A percentile compares a stretch with the other conserved stretches of the same genome.
phyloP scores from a whole-genome alignment of 2,888 invertebrate genomes.

The Stenolophus ochropezus region DNA sequence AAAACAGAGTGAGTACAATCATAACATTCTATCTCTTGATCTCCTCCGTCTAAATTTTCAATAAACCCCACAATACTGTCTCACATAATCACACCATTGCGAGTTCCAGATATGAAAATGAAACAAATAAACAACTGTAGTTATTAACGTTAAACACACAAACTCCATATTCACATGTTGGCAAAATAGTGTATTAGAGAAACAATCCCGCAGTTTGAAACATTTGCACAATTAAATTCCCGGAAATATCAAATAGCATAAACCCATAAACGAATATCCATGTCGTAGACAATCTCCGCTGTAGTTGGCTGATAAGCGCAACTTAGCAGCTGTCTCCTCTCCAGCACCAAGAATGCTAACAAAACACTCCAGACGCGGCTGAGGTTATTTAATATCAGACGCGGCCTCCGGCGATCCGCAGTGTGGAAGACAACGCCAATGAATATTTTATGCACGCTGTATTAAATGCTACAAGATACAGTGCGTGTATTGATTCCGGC shows the following conservation, averaged over 20 bases:
- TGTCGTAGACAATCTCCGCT: conserved; percentile 1
- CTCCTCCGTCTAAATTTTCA: neutral
- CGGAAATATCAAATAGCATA: conserved; percentile 19
- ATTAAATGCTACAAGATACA: conserved; percentile 42
- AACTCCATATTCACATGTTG: neutral
- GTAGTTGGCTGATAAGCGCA: conserved; percentile 12
- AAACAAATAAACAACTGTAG: neutral
- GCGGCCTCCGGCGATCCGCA: neutral
- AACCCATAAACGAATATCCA: conserved; percentile 10
- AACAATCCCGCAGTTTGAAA: neutral
- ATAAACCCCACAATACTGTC: neutral
- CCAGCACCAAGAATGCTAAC: conserved; percentile 19
- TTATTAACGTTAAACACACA: neutral
- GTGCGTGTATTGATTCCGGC: conserved; percentile 39
- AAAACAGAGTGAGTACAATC: no score
- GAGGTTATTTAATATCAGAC: conserved; percentile 40
- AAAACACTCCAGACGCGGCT: neutral
- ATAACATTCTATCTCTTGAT: no score
- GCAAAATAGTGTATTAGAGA: neutral
- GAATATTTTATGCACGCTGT: conserved; percentile 45
- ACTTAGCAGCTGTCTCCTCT: conserved; percentile 26
- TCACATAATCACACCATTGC: neutral
- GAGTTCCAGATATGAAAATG: neutral
- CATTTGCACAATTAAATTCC: conserved; percentile 9
- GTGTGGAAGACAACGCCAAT: conserved; percentile 46